These are phyloP conservation scores for pig (Sus scrofa) DNA, from an alignment of 2,113 vertebrate genomes.

Conservation along the genomic window T2T-Sscrofa CM000812.6:42275001-42275500, in stretches of 20 bases:
- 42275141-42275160: not conserved
- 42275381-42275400: not conserved
- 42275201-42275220: conserved; percentile 53
- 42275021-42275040: conserved; percentile 37
- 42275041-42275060: conserved; percentile 60
- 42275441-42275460: not conserved
- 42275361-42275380: not conserved
- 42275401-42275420: not conserved
- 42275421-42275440: not conserved
- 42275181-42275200: conserved; percentile 21
- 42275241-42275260: conserved; percentile 38
- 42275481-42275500: not conserved
- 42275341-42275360: not conserved
- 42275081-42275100: conserved; percentile 57
- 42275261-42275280: conserved; percentile 6
- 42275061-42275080: conserved; percentile 58
- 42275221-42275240: conserved; percentile 43
- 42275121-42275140: conserved; percentile 48
- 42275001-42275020: conserved; percentile 65
- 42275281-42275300: conserved; percentile 20
- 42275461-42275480: not conserved
- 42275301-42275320: not conserved
- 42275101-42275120: conserved; percentile 66
- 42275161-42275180: conserved; percentile 41
- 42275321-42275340: not conserved